phyloP scores from a whole-genome alignment of 2,113 vertebrate genomes.

The Paraplagusia blochii region DNA sequence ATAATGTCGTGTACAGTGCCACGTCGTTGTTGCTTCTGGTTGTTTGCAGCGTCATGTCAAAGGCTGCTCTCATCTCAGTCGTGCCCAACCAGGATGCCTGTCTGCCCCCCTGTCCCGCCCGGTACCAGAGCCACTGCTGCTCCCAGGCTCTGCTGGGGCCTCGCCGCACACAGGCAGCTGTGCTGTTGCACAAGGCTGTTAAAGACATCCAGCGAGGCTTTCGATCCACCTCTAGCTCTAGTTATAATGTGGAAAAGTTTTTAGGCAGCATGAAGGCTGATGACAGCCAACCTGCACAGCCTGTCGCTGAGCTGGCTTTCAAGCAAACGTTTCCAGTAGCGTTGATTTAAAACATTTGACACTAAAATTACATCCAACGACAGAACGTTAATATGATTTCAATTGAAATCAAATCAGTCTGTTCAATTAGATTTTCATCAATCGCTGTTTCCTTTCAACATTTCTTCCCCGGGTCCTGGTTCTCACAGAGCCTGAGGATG shows the following conservation, averaged over 20 bases:
- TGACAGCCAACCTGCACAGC: constrained; percentile 3
- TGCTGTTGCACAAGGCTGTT: constrained; percentile 10
- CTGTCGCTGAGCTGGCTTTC: constrained; percentile 5
- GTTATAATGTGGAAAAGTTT: constrained; percentile 21
- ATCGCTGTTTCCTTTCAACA: too few species aligned
- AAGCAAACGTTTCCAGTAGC: not conserved
- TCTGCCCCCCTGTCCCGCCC: too few species aligned
- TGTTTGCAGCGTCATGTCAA: constrained; percentile 35
- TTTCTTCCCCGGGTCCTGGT: too few species aligned
- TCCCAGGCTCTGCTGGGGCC: constrained; percentile 25
- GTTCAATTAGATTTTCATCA: too few species aligned
- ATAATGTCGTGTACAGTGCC: constrained; percentile 39
- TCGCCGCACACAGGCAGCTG: constrained; percentile 17
- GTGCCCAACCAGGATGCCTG: constrained; percentile 10
- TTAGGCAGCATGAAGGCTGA: constrained; percentile 10
- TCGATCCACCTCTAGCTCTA: constrained; percentile 21
- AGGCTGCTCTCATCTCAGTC: not conserved
- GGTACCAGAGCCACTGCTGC: constrained; percentile 1
- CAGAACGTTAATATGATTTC: not conserved
- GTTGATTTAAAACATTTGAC: not conserved
- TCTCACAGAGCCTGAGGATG: too few species aligned
- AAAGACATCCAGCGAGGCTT: constrained; percentile 18
- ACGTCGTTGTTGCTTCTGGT: too few species aligned
- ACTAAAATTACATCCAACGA: not conserved
- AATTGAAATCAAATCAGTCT: too few species aligned